Evolutionary conservation across 1,140 invertebrate genomes (phyloP).

Genomic region (Bilobella aurantiaca): DNA sequence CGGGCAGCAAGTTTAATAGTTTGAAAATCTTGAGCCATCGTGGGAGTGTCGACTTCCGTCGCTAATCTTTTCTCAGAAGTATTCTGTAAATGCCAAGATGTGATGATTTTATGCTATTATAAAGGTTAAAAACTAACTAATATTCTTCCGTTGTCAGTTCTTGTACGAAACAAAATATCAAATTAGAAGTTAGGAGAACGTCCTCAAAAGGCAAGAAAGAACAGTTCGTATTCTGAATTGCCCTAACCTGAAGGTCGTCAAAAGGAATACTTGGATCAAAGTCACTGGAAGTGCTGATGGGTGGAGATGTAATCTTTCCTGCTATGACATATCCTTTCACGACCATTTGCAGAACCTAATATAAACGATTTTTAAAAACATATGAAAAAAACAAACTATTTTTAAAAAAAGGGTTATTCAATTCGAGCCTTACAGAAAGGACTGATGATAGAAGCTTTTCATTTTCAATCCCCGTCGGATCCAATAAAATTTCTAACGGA

Average conservation of each 20-base stretch:
- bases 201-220: too few relatives aligned
- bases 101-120: too few relatives aligned
- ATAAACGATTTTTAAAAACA: conserved; percentile 11
- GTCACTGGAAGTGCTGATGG: too few relatives aligned
- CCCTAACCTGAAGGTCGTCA: conserved; percentile 52
- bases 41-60: neutral
- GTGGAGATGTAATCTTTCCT: too few relatives aligned
- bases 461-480: conserved; percentile 38
- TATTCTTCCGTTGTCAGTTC: too few relatives aligned
- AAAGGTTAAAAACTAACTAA: too few relatives aligned
- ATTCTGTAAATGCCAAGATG: too few relatives aligned
- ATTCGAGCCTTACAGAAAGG: conserved; percentile 42
- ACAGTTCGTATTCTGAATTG: too few relatives aligned
- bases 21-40: conserved; percentile 18
- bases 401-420: too few relatives aligned
- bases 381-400: conserved; percentile 4
- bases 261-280: conserved; percentile 59
- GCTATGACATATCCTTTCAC: conserved; percentile 41
- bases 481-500: conserved; percentile 42
- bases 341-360: conserved; percentile 42
- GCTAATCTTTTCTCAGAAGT: too few relatives aligned
- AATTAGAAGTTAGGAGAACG: too few relatives aligned
- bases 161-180: too few relatives aligned
- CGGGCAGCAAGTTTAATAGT: conserved; percentile 42
- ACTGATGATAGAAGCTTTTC: conserved; percentile 40